Conservation (phyloP, 2,888 invertebrate genomes). For the Geotrupes spiniger region DNA sequence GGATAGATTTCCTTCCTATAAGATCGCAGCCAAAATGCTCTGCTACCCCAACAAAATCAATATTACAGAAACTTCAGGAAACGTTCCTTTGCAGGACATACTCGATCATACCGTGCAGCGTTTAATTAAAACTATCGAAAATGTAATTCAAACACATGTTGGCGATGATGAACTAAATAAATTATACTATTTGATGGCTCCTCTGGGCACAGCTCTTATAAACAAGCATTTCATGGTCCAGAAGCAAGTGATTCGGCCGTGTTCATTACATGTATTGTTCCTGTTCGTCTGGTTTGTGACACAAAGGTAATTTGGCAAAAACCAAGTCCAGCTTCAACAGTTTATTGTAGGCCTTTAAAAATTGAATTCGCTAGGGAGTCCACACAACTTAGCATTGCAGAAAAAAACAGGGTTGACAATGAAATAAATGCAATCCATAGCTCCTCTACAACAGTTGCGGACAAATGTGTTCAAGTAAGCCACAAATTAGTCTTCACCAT, state of each 20-base stretch:
- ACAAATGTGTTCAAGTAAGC: slow-evolving; percentile 16
- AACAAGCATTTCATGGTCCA: slow-evolving; percentile 29
- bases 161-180: no score
- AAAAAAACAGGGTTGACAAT: slow-evolving; percentile 22
- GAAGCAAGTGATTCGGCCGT: slow-evolving; percentile 32
- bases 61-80: slow-evolving; percentile 5
- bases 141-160: no score
- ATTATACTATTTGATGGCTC: slow-evolving; percentile 18
- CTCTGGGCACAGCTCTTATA: slow-evolving; percentile 31
- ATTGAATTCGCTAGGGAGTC: slow-evolving; percentile 35
- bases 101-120: no score
- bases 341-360: slow-evolving; percentile 35
- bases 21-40: slow-evolving; percentile 7
- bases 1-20: slow-evolving; percentile 23
- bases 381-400: slow-evolving; percentile 23
- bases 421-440: slow-evolving; percentile 19
- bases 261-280: slow-evolving; percentile 35
- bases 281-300: slow-evolving; percentile 30
- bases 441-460: slow-evolving; percentile 11
- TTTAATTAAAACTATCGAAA: no score
- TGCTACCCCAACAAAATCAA: slow-evolving; percentile 3
- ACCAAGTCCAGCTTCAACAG: slow-evolving; percentile 32
- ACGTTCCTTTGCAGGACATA: neutral
- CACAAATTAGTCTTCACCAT: slow-evolving; percentile 27
- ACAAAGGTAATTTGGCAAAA: slow-evolving; percentile 36